A percentile compares a stretch with the other conserved stretches of the same genome.
Evolutionary conservation across 2,113 vertebrate species (phyloP).

Genomic region (Leucoraja erinaceus): DNA sequence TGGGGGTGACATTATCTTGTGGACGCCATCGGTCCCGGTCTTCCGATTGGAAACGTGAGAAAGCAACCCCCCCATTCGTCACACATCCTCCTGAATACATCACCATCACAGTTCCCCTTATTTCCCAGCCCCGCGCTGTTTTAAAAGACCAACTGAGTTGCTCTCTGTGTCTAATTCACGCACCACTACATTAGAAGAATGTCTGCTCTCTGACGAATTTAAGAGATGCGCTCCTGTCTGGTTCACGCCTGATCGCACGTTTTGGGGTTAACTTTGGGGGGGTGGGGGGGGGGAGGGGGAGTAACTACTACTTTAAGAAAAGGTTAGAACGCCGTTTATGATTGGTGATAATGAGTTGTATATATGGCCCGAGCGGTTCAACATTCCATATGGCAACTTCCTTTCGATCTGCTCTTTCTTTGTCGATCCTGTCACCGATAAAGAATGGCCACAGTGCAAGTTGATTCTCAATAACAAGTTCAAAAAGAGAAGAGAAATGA

Average conservation of each 20-base stretch:
- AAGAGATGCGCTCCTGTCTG: neutral
- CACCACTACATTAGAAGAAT: neutral
- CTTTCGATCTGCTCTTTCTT: conserved; percentile 93
- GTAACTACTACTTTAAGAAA: neutral
- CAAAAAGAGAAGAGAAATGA: conserved; percentile 90
- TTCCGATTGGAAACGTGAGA: too few relatives aligned
- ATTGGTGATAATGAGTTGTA: conserved; percentile 44
- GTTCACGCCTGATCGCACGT: conserved; percentile 11
- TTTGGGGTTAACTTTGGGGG: neutral
- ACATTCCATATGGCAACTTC: conserved; percentile 90
- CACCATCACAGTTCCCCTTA: neutral
- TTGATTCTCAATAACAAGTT: conserved; percentile 97
- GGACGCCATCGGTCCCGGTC: neutral
- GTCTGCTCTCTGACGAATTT: neutral
- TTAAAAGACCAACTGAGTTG: conserved; percentile 11
- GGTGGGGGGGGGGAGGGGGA: too few relatives aligned
- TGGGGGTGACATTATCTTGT: too few relatives aligned
- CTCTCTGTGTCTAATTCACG: neutral
- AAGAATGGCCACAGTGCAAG: conserved; percentile 72
- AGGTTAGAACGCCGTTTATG: conserved; percentile 15
- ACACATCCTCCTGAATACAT: neutral
- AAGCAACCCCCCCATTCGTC: neutral
- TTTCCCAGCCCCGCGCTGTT: conserved; percentile 15
- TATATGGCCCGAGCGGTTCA: conserved; percentile 68
- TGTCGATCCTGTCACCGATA: conserved; percentile 93